Conservation (phyloP, 2,888 invertebrate species). For the Xestia xanthographa region DNA sequence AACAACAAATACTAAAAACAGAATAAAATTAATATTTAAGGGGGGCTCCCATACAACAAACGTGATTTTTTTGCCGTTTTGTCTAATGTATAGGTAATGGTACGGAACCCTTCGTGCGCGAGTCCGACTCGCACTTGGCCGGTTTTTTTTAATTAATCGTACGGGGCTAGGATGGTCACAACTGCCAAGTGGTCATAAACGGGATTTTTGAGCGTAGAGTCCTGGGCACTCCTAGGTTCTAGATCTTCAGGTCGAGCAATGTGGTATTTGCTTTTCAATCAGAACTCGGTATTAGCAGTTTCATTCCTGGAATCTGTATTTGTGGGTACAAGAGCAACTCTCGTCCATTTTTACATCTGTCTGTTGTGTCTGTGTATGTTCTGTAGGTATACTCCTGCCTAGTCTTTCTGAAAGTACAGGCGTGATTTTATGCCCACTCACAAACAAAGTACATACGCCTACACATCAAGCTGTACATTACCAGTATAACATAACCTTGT, state of each 20-base stretch:
- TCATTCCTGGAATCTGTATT: not conserved
- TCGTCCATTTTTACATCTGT: not conserved
- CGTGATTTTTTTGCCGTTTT: too few relatives aligned
- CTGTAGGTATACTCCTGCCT: not conserved
- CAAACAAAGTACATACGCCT: not conserved
- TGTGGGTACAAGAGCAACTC: not conserved
- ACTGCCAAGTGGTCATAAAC: not conserved
- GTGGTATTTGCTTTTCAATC: not conserved
- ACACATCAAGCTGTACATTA: too few relatives aligned
- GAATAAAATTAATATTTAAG: too few relatives aligned
- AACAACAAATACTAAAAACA: too few relatives aligned
- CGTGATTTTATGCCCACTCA: not conserved
- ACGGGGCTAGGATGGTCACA: not conserved
- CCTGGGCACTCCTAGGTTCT: not conserved
- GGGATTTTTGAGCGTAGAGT: not conserved
- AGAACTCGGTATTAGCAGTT: not conserved
- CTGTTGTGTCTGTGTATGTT: not conserved
- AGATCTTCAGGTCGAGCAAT: too few relatives aligned
- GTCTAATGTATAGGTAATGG: too few relatives aligned
- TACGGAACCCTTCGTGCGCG: too few relatives aligned
- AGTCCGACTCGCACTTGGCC: too few relatives aligned
- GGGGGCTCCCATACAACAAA: too few relatives aligned
- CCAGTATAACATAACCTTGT: too few relatives aligned
- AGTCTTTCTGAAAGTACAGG: not conserved
- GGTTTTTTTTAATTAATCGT: not conserved